Evolutionary conservation across 2,113 vertebrate genomes (phyloP).

Genomic region (Pluvianellus socialis): DNA sequence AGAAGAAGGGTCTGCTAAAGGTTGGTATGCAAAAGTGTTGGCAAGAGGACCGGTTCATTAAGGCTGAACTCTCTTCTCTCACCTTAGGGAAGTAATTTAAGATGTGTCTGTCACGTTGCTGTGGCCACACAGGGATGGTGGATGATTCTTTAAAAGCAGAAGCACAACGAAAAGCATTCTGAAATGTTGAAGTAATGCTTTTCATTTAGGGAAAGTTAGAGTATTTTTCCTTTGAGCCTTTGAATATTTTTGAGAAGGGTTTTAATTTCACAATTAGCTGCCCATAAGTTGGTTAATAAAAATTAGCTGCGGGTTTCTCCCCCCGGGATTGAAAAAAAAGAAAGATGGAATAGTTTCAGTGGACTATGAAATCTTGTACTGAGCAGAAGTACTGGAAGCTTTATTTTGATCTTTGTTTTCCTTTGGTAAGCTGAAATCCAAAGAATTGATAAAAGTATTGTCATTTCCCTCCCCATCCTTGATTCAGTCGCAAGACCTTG

Average conservation of each 20-base stretch:
- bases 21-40: constrained; percentile 28
- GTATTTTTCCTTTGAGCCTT: not conserved
- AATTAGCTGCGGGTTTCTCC: too few relatives aligned
- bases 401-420: not conserved
- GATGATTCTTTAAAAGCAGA: not conserved
- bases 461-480: not conserved
- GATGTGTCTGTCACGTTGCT: not conserved
- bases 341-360: not conserved
- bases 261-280: not conserved
- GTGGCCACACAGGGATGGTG: not conserved
- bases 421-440: not conserved
- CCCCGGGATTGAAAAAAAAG: not conserved
- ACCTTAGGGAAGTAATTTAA: constrained; percentile 38
- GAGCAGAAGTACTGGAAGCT: not conserved
- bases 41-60: not conserved
- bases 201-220: not conserved
- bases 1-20: constrained; percentile 1
- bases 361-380: not conserved
- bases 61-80: not conserved
- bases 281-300: not conserved
- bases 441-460: not conserved
- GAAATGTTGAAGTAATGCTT: not conserved
- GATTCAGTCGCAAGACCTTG: not conserved
- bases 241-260: not conserved
- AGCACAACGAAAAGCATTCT: not conserved